Evolutionary conservation across 2,888 invertebrate genomes (phyloP), one percentile per base, ranked within the genome.

Genomic region (Drosophila prolongata): DNA sequence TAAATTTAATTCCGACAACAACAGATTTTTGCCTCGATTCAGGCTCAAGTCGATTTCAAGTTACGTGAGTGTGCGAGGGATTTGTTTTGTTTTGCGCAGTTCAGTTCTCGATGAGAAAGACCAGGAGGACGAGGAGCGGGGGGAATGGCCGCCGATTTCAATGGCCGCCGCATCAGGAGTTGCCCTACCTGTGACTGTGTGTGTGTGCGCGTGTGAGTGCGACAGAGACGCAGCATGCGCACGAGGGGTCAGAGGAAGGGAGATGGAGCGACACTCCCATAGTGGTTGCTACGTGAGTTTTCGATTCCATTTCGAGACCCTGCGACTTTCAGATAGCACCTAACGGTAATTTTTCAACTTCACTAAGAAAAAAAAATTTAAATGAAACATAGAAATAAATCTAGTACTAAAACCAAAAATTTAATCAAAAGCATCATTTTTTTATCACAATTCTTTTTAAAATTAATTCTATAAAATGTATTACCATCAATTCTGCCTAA

Each of bases 1-100:
- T 85, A 88, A 85, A 89, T 88, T 87, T 88, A 90, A 75, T 75
- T 76, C 76, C 78, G 69, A 67, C 62, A 78, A 75, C 66, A 73
- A 66, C 71, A 80, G 70, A 86, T 83, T 80, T 84, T 80, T 44
- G 40, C 68, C 56, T 65, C 44, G 46, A 47, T 54, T 50, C 69
- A 50, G 58, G 55, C 54, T 58, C 59, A 55, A 69, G 43, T 54
- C 58, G 43, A 75, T 74, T 67, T 46, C 54, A 54, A 55, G 38
- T 58, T 66, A 54, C 70, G 64, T 64, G 72, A 57, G 73, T 55
- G 56, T 56, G 59, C 67, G 55, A 40, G 58, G 37, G 65, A 64
- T 44, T 40, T 38, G 44, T 55, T 43, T 61, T 55, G 40, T 52
- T 73, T 58, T 75, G 73, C 73, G 76, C 73, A 74, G 73, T 61